phyloP scores from a whole-genome alignment of 2,113 vertebrate genomes.

The Ranitomeya variabilis region DNA sequence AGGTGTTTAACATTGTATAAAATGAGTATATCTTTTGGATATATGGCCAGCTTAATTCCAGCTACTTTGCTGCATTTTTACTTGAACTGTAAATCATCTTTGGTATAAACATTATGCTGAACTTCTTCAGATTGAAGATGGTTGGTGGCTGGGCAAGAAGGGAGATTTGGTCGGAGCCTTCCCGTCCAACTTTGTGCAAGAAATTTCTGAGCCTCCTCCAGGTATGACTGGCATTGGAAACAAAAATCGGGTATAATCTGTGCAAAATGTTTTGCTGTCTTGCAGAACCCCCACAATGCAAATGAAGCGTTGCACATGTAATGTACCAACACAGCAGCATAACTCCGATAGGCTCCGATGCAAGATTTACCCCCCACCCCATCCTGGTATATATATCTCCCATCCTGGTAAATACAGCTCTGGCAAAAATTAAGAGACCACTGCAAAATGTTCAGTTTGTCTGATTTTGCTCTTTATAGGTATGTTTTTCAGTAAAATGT shows the following conservation, averaged over 20 bases:
- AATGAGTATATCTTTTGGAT: neutral
- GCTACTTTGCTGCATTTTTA: neutral
- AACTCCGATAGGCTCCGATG: too few species aligned
- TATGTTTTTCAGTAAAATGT: too few species aligned
- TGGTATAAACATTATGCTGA: neutral
- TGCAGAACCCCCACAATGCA: neutral
- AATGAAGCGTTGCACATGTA: neutral
- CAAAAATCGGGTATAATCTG: neutral
- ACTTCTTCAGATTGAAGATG: slow-evolving; percentile 83
- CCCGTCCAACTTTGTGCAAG: slow-evolving; percentile 87
- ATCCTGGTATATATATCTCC: too few species aligned
- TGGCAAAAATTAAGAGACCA: too few species aligned
- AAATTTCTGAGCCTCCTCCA: slow-evolving; percentile 70
- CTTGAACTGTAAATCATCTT: neutral
- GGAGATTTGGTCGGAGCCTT: slow-evolving; percentile 81
- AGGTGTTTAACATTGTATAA: neutral
- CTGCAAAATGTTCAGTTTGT: too few species aligned
- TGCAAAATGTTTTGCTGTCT: neutral
- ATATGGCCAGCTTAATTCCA: neutral
- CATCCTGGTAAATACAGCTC: too few species aligned
- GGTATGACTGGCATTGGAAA: slow-evolving; percentile 60
- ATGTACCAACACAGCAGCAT: too few species aligned
- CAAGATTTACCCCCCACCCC: too few species aligned
- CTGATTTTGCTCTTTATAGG: too few species aligned
- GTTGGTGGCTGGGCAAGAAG: slow-evolving; percentile 88